Percentiles rank a stretch among this genome's conserved stretches.
These are phyloP conservation scores for Tricholauxania praeusta DNA, from an alignment of 2,888 invertebrate species.

Conservation along the genomic window DNA sequence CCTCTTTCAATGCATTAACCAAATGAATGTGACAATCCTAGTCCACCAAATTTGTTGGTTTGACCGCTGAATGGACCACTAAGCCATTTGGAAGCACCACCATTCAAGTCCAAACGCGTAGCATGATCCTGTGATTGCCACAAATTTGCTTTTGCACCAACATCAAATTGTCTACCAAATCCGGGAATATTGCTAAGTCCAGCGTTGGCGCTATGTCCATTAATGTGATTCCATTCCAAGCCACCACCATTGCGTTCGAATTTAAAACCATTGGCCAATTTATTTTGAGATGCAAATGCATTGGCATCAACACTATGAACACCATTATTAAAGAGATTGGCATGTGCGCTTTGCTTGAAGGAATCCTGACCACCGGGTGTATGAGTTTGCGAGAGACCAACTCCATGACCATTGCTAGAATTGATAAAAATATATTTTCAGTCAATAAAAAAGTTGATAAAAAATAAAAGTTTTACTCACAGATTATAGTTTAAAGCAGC, in stretches of 20 bases:
- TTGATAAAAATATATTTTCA: background rate
- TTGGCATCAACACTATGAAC: constrained; percentile 57
- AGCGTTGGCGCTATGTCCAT: constrained; percentile 56
- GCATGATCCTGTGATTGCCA: constrained; percentile 54
- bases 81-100: constrained; percentile 52
- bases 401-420: constrained; percentile 46
- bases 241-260: constrained; percentile 60
- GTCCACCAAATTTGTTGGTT: constrained; percentile 50
- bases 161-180: constrained; percentile 54
- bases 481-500: constrained; percentile 47
- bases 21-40: constrained; percentile 56
- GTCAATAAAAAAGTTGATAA: background rate
- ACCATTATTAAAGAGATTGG: constrained; percentile 55
- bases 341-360: constrained; percentile 45
- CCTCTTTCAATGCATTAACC: background rate
- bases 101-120: constrained; percentile 52
- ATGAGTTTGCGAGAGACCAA: constrained; percentile 43
- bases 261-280: constrained; percentile 58
- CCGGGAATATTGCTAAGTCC: constrained; percentile 57
- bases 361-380: constrained; percentile 49
- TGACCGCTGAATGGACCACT: constrained; percentile 47
- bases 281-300: constrained; percentile 59
- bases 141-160: constrained; percentile 51
- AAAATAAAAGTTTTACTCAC: constrained; percentile 41
- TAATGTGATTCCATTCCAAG: constrained; percentile 56